Evolutionary conservation across 1,140 invertebrate species (phyloP).

Genomic region (Drosophila willistoni): DNA sequence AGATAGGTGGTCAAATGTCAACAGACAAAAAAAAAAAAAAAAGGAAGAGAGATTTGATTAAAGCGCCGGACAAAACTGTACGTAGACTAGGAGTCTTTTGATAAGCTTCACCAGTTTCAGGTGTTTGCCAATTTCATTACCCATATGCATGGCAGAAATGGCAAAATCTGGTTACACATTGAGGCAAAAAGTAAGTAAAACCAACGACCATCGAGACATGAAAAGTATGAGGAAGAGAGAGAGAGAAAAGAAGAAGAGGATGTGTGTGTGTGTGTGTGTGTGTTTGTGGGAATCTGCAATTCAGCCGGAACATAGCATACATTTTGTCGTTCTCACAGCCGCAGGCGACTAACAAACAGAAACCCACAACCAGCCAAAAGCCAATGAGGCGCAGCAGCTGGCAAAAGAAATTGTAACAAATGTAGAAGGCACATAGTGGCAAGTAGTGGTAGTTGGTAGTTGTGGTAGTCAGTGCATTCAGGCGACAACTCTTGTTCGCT

Average conservation of each 20-base stretch:
- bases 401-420: constrained; percentile 58
- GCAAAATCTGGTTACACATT: constrained; percentile 14
- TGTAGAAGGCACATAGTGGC: constrained; percentile 38
- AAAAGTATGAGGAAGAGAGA: neutral
- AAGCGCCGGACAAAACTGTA: neutral
- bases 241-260: neutral
- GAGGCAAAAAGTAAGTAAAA: constrained; percentile 17
- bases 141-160: constrained; percentile 2
- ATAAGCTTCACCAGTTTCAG: neutral
- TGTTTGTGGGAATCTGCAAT: constrained; percentile 58
- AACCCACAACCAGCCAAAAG: constrained; percentile 38
- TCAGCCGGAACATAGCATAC: constrained; percentile 73
- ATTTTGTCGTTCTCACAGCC: constrained; percentile 73
- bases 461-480: constrained; percentile 38
- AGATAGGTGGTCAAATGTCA: constrained; percentile 48
- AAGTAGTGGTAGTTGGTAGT: constrained; percentile 7
- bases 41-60: constrained; percentile 1
- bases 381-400: constrained; percentile 72
- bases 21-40: constrained; percentile 19
- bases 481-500: constrained; percentile 33
- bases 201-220: constrained; percentile 4
- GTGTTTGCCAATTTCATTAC: constrained; percentile 15
- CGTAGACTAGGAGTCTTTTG: neutral
- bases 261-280: neutral
- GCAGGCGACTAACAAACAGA: constrained; percentile 54